Evolutionary conservation across 2,888 invertebrate genomes (phyloP).

Genomic region (Apoderus coryli): DNA sequence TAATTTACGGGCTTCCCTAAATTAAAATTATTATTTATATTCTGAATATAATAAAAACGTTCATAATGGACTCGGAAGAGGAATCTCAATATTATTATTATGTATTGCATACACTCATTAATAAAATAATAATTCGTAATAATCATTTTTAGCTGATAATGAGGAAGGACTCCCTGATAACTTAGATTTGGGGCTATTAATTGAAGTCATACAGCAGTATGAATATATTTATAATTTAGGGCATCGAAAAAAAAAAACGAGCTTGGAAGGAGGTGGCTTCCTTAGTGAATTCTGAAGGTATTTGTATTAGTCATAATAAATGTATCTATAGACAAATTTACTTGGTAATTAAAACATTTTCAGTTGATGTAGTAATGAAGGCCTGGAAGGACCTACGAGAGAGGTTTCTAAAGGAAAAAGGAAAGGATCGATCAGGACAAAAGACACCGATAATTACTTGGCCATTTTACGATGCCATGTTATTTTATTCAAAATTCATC

Average conservation of each 20-base stretch:
- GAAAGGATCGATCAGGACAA: neutral
- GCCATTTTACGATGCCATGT: neutral
- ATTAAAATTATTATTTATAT: too few relatives aligned
- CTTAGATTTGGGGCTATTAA: conserved; percentile 2
- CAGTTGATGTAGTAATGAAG: conserved; percentile 1
- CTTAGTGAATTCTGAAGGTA: neutral
- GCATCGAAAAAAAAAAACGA: conserved; percentile 1
- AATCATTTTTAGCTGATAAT: too few relatives aligned
- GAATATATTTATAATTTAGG: neutral
- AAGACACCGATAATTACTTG: neutral
- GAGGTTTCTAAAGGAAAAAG: neutral
- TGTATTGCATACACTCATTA: too few relatives aligned
- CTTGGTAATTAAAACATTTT: too few relatives aligned
- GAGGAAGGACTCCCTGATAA: too few relatives aligned
- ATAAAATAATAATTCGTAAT: too few relatives aligned
- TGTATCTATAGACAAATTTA: too few relatives aligned
- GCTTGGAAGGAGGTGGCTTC: neutral
- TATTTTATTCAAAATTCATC: conserved; percentile 1
- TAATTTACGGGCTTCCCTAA: too few relatives aligned
- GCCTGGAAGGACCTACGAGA: neutral
- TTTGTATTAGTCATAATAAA: too few relatives aligned
- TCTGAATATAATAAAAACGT: too few relatives aligned
- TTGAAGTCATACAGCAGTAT: neutral
- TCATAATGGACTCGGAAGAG: too few relatives aligned
- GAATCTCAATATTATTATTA: too few relatives aligned